Base-by-base conservation (phyloP, 2,113 vertebrate species). In the Paratilapia polleni region DNA sequence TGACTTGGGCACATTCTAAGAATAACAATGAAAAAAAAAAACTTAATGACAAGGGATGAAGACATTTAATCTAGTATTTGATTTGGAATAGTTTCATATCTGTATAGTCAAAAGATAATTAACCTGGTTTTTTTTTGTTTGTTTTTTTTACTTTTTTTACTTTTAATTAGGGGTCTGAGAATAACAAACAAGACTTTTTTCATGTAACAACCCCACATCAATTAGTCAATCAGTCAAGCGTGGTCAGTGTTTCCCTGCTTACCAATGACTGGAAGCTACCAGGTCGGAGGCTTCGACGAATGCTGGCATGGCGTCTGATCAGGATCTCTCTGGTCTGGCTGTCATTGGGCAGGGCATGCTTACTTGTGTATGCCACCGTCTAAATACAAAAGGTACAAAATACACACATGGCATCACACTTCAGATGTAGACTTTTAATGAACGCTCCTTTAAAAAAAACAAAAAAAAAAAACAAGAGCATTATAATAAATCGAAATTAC, bases 271-370 rank as follows among this genome's bases (percentile, higher is more conserved):
- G 96, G 6, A 96, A 96, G 94, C 94, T 97, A 4, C 96, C 96
- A 19, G 97, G 96, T 80, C 96, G 93, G 64, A 98, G 85, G 94
- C 97, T 99, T 59, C 97, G 96, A 14, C 97, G 95, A 70, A 99
- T 86, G 92, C 96, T 99, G 92, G 97, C 92, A 11, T 99, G 96
- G 0, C 97, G 96, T 62, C 98, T 96, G 87, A 99, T 98, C 56
- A 99, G 95, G 38, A 99, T 99, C 94, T 99, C 98, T 92, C 94
- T 97, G 68, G 96, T 95, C 19, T 96, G 97, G 58, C 91, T 95
- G 81, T 99, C 97, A 0, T 90, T 97, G 5, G 97, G 97, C 83
- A 99, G 94, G 11, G 97, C 95, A 11, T 98, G 96, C 86, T 97
- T 96, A 22, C 34, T 94, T 78, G 97, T 99, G 89, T 97, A 99